Evolutionary conservation across 2,888 invertebrate species (phyloP).

Genomic region (Nephrocerus scutellatus): DNA sequence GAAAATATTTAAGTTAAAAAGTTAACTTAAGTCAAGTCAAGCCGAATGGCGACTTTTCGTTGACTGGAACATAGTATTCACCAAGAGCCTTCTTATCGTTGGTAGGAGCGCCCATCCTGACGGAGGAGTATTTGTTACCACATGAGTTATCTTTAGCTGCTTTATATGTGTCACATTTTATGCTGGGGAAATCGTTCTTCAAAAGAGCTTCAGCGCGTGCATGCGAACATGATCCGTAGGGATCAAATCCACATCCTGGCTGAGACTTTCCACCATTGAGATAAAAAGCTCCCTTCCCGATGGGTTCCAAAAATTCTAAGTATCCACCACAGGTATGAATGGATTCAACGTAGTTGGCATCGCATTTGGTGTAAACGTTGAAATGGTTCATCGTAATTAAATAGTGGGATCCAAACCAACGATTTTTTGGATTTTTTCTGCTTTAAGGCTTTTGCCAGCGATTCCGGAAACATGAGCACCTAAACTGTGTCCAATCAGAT

Average conservation of each 20-base stretch:
- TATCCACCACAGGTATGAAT: conserved; percentile 25
- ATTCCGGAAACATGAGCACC: conserved; percentile 54
- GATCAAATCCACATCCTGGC: conserved; percentile 46
- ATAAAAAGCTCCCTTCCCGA: conserved; percentile 47
- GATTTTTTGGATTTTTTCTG: conserved; percentile 51
- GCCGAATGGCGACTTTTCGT: conserved; percentile 14
- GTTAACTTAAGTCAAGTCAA: too few relatives aligned
- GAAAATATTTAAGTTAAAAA: too few relatives aligned
- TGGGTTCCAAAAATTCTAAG: conserved; percentile 22
- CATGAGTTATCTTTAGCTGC: conserved; percentile 18
- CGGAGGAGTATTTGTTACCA: conserved; percentile 6
- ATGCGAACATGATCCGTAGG: conserved; percentile 40
- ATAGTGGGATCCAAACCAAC: conserved; percentile 43
- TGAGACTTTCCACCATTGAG: conserved; percentile 50
- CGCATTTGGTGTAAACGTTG: conserved; percentile 18
- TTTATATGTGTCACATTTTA: conserved; percentile 17
- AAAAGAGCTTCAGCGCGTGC: conserved; percentile 41
- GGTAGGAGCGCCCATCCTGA: conserved; percentile 24
- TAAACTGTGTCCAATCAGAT: conserved; percentile 52
- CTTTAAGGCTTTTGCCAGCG: conserved; percentile 50
- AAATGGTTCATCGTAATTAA: too few relatives aligned
- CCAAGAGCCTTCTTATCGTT: conserved; percentile 11
- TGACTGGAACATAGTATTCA: conserved; percentile 15
- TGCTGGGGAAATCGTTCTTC: conserved; percentile 27
- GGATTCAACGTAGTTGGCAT: conserved; percentile 25